Percentiles rank a stretch among this genome's conserved stretches.
Conservation (phyloP, 2,888 invertebrate species). For the Drosophila diplacantha region DNA sequence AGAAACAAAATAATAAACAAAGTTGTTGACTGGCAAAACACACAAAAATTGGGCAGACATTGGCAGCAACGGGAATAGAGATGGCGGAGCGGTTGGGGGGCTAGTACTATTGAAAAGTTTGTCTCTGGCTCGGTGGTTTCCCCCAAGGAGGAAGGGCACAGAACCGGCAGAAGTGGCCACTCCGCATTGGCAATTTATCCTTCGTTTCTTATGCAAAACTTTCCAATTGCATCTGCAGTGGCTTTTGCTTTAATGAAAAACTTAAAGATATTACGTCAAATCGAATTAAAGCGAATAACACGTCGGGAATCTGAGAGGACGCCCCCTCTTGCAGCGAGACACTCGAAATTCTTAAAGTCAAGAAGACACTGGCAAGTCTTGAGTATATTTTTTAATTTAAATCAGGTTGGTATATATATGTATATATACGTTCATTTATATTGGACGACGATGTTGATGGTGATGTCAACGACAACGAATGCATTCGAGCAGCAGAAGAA, state of each 20-base stretch:
- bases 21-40: slow-evolving; percentile 60
- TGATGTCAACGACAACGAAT: slow-evolving; percentile 55
- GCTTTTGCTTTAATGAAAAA: slow-evolving; percentile 40
- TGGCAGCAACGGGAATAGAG: slow-evolving; percentile 34
- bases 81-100: slow-evolving; percentile 4
- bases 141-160: neutral
- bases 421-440: slow-evolving; percentile 2
- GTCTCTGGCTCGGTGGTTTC: slow-evolving; percentile 44
- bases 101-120: slow-evolving; percentile 57
- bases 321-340: neutral
- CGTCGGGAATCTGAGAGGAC: neutral
- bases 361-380: slow-evolving; percentile 21
- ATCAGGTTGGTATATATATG: slow-evolving; percentile 12
- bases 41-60: slow-evolving; percentile 48
- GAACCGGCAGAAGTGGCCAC: slow-evolving; percentile 18
- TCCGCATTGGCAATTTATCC: slow-evolving; percentile 49
- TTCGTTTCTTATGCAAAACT: slow-evolving; percentile 42
- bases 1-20: slow-evolving; percentile 45
- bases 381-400: slow-evolving; percentile 43
- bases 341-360: slow-evolving; percentile 7
- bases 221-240: slow-evolving; percentile 47
- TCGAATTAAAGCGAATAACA: slow-evolving; percentile 36
- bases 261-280: slow-evolving; percentile 30
- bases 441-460: slow-evolving; percentile 25
- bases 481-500: slow-evolving; percentile 57